These are phyloP conservation scores for Pseudolaguvia tuberculata DNA, from an alignment of 2,113 vertebrate species.

Conservation along the genomic window DNA sequence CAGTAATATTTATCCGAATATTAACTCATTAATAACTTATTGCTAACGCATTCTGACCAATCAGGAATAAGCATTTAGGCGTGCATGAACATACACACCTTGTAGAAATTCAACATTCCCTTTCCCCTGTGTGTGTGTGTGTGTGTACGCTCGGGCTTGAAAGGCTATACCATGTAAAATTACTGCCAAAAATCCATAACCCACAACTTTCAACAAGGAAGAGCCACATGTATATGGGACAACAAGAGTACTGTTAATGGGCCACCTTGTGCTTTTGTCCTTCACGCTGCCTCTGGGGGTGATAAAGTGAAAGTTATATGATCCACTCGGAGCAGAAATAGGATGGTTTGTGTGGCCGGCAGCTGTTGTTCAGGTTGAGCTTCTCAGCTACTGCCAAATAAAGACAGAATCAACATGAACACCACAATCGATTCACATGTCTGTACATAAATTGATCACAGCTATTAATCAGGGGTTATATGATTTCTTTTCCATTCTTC, in stretches of 20 bases:
- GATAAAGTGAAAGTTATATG: constrained; percentile 90
- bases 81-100: neutral
- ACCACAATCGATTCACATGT: neutral
- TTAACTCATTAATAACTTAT: too few species aligned
- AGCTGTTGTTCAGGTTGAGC: constrained; percentile 77
- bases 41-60: constrained; percentile 1
- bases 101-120: neutral
- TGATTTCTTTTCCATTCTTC: neutral
- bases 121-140: neutral
- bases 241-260: constrained; percentile 81
- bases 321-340: constrained; percentile 81
- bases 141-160: neutral
- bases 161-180: neutral
- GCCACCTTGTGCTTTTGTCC: constrained; percentile 75
- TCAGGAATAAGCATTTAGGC: neutral
- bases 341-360: constrained; percentile 77
- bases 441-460: neutral
- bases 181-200: neutral
- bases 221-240: neutral
- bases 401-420: constrained; percentile 55
- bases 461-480: neutral
- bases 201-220: neutral
- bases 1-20: too few species aligned
- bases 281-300: constrained; percentile 86
- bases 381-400: constrained; percentile 72